These are phyloP conservation scores for Andrena fulva DNA, from an alignment of 2,888 invertebrate genomes.

Conservation along the genomic window DNA sequence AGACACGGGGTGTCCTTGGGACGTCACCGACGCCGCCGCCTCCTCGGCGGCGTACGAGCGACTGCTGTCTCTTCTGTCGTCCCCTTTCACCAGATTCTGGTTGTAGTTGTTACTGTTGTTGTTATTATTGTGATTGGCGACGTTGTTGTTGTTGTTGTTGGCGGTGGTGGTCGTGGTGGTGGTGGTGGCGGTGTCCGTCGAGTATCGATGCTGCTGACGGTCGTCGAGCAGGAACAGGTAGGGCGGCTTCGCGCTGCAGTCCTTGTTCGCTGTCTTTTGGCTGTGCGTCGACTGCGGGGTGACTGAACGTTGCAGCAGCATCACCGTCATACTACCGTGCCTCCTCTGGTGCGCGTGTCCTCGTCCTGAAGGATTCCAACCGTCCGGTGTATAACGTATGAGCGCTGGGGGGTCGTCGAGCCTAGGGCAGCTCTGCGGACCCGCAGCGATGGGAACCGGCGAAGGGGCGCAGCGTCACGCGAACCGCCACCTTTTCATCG, in stretches of 20 bases:
- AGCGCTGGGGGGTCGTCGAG: conserved; percentile 18
- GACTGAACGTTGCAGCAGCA: conserved; percentile 85
- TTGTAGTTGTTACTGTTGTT: conserved; percentile 67
- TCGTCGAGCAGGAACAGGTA: conserved; percentile 80
- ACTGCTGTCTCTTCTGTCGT: conserved; percentile 54
- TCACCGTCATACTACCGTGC: conserved; percentile 84
- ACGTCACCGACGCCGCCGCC: conserved; percentile 74
- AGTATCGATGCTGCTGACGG: conserved; percentile 68
- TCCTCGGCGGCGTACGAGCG: conserved; percentile 62
- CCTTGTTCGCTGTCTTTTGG: conserved; percentile 81
- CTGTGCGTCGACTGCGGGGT: conserved; percentile 83
- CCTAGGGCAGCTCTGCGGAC: background rate
- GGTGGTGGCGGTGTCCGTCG: conserved; percentile 62
- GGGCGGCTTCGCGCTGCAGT: conserved; percentile 78
- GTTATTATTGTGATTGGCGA: conserved; percentile 61
- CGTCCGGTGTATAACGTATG: conserved; percentile 29
- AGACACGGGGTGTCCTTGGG: conserved; percentile 79
- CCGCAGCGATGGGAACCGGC: conserved; percentile 29
- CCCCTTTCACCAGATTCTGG: conserved; percentile 51
- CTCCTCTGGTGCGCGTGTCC: conserved; percentile 72
- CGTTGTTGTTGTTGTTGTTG: conserved; percentile 61
- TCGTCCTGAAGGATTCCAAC: conserved; percentile 68
- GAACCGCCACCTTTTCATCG: conserved; percentile 61
- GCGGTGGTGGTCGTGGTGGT: conserved; percentile 57
- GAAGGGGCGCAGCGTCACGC: conserved; percentile 70